A percentile compares a stretch with the other conserved stretches of the same genome.
These are phyloP conservation scores for Petrocephalus microphthalmus DNA, from an alignment of 2,113 vertebrate species.

Conservation along the genomic window DNA sequence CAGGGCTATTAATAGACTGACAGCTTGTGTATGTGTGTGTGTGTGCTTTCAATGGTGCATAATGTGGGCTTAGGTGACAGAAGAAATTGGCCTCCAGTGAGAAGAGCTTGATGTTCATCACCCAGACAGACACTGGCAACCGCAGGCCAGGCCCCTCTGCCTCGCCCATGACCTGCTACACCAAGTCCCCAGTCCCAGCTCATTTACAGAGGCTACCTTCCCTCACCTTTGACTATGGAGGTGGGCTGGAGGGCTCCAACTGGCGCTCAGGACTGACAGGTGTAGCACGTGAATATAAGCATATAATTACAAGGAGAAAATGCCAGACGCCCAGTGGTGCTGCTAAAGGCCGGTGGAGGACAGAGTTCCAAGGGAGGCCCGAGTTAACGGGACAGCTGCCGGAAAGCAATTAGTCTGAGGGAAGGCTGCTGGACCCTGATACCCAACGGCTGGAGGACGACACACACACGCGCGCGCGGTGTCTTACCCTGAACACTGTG, in stretches of 20 bases:
- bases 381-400: background rate
- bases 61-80: background rate
- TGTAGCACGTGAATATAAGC: background rate
- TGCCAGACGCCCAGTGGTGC: background rate
- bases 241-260: background rate
- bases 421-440: background rate
- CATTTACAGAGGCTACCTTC: background rate
- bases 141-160: background rate
- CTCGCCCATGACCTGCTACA: background rate
- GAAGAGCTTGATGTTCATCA: background rate
- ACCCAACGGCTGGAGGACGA: background rate
- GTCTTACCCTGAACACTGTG: background rate
- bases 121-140: background rate
- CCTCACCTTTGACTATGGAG: background rate
- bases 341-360: background rate
- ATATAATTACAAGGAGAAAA: background rate
- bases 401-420: background rate
- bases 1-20: slow-evolving; percentile 4
- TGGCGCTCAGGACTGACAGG: background rate
- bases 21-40: slow-evolving; percentile 4
- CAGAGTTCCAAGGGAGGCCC: background rate
- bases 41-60: slow-evolving; percentile 16
- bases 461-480: background rate
- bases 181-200: background rate
- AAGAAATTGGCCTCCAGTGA: background rate